These are phyloP conservation scores for Hirundichthys speculiger DNA, from an alignment of 2,113 vertebrate species.

Conservation along the genomic window DNA sequence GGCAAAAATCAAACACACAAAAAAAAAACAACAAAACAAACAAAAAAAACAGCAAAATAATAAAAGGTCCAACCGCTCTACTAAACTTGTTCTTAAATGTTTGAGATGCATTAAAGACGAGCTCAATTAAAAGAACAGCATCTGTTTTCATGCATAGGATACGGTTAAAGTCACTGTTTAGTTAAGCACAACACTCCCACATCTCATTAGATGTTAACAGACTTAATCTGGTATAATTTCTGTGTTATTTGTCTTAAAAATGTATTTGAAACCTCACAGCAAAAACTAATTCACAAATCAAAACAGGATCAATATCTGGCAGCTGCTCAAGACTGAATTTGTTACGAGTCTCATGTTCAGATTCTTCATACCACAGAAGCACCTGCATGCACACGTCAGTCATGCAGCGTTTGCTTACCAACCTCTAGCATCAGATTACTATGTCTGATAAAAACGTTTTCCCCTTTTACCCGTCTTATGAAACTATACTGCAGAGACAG, in stretches of 20 bases:
- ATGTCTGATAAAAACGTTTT: constrained; percentile 98
- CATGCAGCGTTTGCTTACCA: constrained; percentile 80
- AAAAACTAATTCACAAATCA: constrained; percentile 18
- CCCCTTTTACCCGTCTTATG: constrained; percentile 93
- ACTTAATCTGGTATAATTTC: not conserved
- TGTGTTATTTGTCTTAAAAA: constrained; percentile 38
- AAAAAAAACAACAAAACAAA: constrained; percentile 4
- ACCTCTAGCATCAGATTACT: constrained; percentile 99
- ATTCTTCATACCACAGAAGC: constrained; percentile 16
- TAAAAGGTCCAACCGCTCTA: constrained; percentile 24
- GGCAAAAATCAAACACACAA: constrained; percentile 23
- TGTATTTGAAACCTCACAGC: constrained; percentile 34
- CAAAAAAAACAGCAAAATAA: constrained; percentile 10
- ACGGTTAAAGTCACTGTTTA: constrained; percentile 30
- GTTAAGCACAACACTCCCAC: constrained; percentile 57
- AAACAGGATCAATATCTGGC: constrained; percentile 9
- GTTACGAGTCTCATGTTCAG: not conserved
- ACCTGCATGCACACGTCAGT: constrained; percentile 81
- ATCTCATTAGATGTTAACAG: constrained; percentile 32
- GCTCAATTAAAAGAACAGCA: not conserved
- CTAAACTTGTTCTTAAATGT: constrained; percentile 55
- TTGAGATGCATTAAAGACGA: constrained; percentile 43
- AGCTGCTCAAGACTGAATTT: too few species aligned
- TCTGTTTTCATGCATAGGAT: constrained; percentile 45
- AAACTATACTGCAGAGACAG: constrained; percentile 94